A percentile compares a stretch with the other conserved stretches of the same genome.
These are phyloP conservation scores for Electrona antarctica DNA, from an alignment of 2,113 vertebrate species.

Conservation along the genomic window DNA sequence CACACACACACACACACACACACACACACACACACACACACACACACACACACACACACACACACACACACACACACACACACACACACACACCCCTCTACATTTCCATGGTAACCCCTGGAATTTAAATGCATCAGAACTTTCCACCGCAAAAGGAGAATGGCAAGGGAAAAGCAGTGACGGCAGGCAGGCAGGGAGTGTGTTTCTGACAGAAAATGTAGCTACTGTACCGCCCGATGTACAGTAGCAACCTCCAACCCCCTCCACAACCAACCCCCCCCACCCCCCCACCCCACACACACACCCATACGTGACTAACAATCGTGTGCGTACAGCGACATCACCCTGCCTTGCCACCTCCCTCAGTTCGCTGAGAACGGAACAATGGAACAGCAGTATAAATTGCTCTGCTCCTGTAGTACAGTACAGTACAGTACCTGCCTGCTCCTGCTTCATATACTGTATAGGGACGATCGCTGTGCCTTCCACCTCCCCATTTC, in stretches of 20 bases:
- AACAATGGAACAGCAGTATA: constrained; percentile 67
- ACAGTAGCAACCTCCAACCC: too few relatives aligned
- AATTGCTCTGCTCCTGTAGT: constrained; percentile 65
- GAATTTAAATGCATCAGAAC: constrained; percentile 76
- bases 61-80: too few relatives aligned
- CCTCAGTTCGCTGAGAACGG: constrained; percentile 18
- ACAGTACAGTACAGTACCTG: constrained; percentile 53
- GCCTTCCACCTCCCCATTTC: constrained; percentile 63
- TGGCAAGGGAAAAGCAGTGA: constrained; percentile 55
- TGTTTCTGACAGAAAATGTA: constrained; percentile 62
- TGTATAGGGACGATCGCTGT: constrained; percentile 62
- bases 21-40: too few relatives aligned
- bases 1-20: too few relatives aligned
- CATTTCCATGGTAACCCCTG: constrained; percentile 72
- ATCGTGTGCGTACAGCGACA: background rate
- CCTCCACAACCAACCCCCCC: background rate
- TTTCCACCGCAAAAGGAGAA: constrained; percentile 54
- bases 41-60: too few relatives aligned
- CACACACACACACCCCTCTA: constrained; percentile 1
- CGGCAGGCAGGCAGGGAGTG: constrained; percentile 43
- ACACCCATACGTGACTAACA: background rate
- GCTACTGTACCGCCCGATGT: constrained; percentile 8
- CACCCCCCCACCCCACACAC: constrained; percentile 35
- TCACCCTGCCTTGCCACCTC: constrained; percentile 39
- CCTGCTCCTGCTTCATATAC: constrained; percentile 62